Conservation (phyloP, 2,113 vertebrate genomes). For the Ameiurus melas region DNA sequence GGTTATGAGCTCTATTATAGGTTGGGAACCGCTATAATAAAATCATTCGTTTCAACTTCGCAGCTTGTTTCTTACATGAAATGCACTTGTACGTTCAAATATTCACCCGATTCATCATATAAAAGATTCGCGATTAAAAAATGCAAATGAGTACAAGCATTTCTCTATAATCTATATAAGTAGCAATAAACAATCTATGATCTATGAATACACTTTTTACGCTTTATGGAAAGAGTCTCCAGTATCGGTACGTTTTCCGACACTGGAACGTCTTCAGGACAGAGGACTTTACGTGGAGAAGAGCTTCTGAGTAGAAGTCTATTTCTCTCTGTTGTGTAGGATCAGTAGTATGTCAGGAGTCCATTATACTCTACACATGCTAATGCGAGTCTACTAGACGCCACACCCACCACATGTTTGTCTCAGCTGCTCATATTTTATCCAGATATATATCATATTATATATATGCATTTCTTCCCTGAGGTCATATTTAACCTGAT, state of each 20-base stretch:
- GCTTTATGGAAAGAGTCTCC: background rate
- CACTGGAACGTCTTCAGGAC: background rate
- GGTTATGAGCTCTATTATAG: too few relatives aligned
- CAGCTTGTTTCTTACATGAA: too few relatives aligned
- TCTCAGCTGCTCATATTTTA: background rate
- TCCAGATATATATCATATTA: background rate
- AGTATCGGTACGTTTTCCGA: background rate
- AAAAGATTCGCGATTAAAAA: too few relatives aligned
- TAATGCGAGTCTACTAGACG: background rate
- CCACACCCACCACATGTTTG: background rate
- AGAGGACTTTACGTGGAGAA: background rate
- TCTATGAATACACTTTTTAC: background rate
- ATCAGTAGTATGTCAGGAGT: too few relatives aligned
- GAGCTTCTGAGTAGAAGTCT: background rate
- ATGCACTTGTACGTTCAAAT: too few relatives aligned
- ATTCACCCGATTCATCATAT: too few relatives aligned
- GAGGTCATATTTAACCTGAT: background rate
- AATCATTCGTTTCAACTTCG: too few relatives aligned
- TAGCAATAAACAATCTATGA: too few relatives aligned
- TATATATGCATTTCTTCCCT: background rate
- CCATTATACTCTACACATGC: too few relatives aligned
- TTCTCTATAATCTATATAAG: too few relatives aligned
- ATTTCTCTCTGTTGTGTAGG: background rate
- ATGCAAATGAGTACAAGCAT: too few relatives aligned
- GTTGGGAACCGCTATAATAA: too few relatives aligned